Evolutionary conservation across 2,113 vertebrate genomes (phyloP).

Genomic region (Pangasianodon hypophthalmus): DNA sequence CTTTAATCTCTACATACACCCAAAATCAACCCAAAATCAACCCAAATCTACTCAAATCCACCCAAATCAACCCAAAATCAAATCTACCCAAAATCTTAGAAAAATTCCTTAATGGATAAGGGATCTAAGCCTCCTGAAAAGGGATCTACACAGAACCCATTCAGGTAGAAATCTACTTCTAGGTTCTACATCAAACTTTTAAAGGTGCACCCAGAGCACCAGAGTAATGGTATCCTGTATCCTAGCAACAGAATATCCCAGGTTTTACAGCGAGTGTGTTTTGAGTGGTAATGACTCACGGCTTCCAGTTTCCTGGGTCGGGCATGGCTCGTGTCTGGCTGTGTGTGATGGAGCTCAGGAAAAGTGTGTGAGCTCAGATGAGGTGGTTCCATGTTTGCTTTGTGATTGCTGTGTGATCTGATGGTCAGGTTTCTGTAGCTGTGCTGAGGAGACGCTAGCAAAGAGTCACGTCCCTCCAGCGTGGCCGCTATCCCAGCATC

Average conservation of each 20-base stretch:
- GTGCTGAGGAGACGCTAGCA: neutral
- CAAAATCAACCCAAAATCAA: neutral
- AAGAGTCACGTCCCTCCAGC: neutral
- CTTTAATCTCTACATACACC: neutral
- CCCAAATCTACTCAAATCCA: neutral
- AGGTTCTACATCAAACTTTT: neutral
- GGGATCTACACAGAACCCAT: neutral
- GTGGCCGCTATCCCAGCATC: neutral
- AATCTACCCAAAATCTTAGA: too few species aligned
- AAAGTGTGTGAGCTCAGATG: constrained; percentile 1
- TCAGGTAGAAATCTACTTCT: neutral
- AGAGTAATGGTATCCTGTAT: neutral
- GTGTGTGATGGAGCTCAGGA: constrained; percentile 11
- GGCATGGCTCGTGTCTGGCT: constrained; percentile 46
- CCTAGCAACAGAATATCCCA: neutral
- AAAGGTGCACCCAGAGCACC: neutral
- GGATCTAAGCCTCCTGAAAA: neutral
- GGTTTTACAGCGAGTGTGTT: neutral
- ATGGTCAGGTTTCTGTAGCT: constrained; percentile 18
- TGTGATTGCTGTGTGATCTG: neutral
- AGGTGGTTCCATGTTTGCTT: neutral
- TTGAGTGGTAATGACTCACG: constrained; percentile 66
- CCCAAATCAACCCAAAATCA: neutral
- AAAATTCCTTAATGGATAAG: neutral
- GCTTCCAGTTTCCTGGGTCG: constrained; percentile 69